phyloP scores from a whole-genome alignment of 2,797 vertebrate species.

The Vespertilio murinus region DNA sequence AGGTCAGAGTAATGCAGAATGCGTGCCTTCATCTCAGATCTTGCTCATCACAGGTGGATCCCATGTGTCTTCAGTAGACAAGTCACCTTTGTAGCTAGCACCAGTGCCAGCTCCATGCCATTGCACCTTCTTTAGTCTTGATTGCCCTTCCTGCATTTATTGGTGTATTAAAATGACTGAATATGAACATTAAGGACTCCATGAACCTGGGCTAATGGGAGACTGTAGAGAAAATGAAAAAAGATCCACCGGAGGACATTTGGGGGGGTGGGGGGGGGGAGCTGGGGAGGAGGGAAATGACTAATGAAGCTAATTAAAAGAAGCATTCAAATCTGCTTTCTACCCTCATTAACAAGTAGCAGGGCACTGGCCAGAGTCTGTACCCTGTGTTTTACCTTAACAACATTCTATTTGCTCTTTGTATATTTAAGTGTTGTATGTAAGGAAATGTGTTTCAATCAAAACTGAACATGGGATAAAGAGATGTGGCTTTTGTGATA shows the following conservation, averaged over 20 bases:
- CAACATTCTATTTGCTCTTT: conserved; percentile 97
- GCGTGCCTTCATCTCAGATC: conserved; percentile 99
- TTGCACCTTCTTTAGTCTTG: conserved; percentile 89
- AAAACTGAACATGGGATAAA: conserved; percentile 89
- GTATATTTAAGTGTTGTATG: conserved; percentile 99
- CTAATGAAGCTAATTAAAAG: conserved; percentile 93
- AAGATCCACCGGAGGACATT: conserved; percentile 76
- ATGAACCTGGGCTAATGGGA: conserved; percentile 91
- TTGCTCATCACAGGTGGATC: conserved; percentile 95
- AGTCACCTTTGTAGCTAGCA: conserved; percentile 90
- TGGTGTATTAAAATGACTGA: conserved; percentile 90
- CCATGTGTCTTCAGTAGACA: conserved; percentile 89
- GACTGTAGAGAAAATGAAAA: conserved; percentile 86
- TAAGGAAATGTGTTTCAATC: conserved; percentile 96
- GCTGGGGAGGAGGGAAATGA: conserved; percentile 86
- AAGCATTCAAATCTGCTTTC: conserved; percentile 93
- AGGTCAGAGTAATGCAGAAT: conserved; percentile 92
- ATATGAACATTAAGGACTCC: conserved; percentile 90
- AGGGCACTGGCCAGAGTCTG: conserved; percentile 91
- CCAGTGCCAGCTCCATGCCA: conserved; percentile 88
- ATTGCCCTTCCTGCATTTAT: conserved; percentile 89
- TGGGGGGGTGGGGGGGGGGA: conserved; percentile 81
- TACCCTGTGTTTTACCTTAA: conserved; percentile 93
- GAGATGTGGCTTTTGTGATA: conserved; percentile 96
- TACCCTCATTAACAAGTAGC: conserved; percentile 89